A percentile compares a stretch with the other conserved stretches of the same genome.
Conservation (phyloP, 2,888 invertebrate species). For the Druceiella hillmani region DNA sequence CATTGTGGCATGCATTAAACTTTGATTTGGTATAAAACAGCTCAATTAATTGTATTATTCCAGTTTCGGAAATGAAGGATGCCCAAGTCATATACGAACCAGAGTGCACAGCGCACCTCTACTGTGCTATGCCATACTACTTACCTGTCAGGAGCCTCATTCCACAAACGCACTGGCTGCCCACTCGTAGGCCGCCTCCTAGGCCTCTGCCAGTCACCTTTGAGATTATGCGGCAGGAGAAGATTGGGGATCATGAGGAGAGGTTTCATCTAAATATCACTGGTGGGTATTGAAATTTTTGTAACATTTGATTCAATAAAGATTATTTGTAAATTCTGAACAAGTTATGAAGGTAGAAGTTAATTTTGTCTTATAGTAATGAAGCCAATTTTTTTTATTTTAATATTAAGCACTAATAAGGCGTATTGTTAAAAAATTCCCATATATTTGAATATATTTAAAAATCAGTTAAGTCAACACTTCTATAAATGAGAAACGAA, state of each 20-base stretch:
- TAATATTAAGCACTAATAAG: too few species aligned
- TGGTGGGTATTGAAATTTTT: constrained; percentile 41
- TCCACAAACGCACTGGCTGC: constrained; percentile 58
- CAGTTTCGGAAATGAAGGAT: constrained; percentile 26
- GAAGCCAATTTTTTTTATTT: too few species aligned
- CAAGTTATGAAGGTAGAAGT: too few species aligned
- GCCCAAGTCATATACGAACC: constrained; percentile 17
- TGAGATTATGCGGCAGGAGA: constrained; percentile 37
- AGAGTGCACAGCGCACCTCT: constrained; percentile 58
- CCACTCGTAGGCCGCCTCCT: constrained; percentile 45
- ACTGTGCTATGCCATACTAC: constrained; percentile 76
- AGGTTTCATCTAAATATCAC: constrained; percentile 45
- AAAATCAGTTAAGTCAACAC: too few species aligned
- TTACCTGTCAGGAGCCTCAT: constrained; percentile 68
- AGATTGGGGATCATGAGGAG: constrained; percentile 32
- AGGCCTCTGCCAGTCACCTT: constrained; percentile 45
- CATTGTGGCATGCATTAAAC: too few species aligned
- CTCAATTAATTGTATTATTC: constrained; percentile 40
- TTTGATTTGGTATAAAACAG: too few species aligned
- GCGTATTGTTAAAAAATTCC: too few species aligned
- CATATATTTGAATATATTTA: too few species aligned
- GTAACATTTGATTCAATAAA: too few species aligned
- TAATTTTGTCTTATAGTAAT: too few species aligned
- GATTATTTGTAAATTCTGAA: too few species aligned
- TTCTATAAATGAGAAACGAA: too few species aligned